Percentiles rank a stretch among this genome's conserved stretches.
Conservation (phyloP, 2,113 vertebrate species). For the Scomber japonicus region DNA sequence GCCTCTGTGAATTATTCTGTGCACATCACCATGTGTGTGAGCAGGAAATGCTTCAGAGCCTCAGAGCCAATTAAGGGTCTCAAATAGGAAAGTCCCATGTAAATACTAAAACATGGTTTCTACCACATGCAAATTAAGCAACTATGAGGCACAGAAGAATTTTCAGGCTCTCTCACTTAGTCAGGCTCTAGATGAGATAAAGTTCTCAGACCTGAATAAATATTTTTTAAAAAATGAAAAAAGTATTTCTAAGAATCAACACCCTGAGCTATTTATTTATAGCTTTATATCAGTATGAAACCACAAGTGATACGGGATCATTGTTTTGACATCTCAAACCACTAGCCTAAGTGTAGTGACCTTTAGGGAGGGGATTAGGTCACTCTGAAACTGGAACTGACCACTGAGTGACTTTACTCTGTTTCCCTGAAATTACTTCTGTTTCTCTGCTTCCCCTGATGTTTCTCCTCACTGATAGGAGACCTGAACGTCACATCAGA, state of each 20-base stretch:
- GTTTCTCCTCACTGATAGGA: constrained; percentile 22
- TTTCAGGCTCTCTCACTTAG: neutral
- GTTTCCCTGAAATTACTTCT: constrained; percentile 69
- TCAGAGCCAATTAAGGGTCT: constrained; percentile 24
- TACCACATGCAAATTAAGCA: neutral
- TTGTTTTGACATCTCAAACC: neutral
- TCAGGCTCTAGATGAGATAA: neutral
- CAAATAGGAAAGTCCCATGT: constrained; percentile 5
- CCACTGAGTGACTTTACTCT: constrained; percentile 50
- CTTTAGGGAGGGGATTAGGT: constrained; percentile 55
- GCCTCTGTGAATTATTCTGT: constrained; percentile 33
- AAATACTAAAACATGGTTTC: constrained; percentile 11
- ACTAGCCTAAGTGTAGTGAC: constrained; percentile 18
- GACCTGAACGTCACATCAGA: neutral
- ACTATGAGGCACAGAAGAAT: neutral
- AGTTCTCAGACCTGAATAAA: too few species aligned
- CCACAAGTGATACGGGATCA: neutral
- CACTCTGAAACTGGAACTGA: constrained; percentile 75
- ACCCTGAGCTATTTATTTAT: neutral
- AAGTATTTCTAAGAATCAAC: neutral
- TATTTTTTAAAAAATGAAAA: neutral
- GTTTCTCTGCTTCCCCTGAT: constrained; percentile 62
- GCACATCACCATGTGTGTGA: constrained; percentile 18
- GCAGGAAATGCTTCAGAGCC: constrained; percentile 44
- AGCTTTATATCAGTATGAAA: constrained; percentile 1